These are phyloP conservation scores for Chlamydotis undulata DNA, from an alignment of 2,113 vertebrate genomes.

Conservation along the genomic window DNA sequence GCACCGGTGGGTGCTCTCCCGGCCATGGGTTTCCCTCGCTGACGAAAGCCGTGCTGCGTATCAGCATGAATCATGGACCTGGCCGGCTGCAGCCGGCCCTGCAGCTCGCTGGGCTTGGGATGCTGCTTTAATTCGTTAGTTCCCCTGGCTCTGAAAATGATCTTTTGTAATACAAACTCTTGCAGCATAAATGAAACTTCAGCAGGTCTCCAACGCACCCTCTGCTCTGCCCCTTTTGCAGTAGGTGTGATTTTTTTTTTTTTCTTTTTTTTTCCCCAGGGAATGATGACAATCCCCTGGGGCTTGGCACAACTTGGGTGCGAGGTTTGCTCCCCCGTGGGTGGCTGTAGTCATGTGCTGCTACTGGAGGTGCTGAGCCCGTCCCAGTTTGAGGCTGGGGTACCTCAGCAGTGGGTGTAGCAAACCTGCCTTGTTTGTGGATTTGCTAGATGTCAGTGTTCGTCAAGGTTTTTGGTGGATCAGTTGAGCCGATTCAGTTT, in stretches of 20 bases:
- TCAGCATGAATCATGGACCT: neutral
- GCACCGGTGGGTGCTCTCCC: neutral
- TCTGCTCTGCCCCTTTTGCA: neutral
- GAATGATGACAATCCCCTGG: neutral
- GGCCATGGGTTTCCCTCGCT: accelerated
- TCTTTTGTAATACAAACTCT: neutral
- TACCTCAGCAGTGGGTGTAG: neutral
- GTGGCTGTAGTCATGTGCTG: accelerated
- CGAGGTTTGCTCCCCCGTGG: neutral
- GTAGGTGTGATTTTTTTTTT: no score
- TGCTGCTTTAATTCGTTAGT: accelerated
- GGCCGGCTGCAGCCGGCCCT: neutral
- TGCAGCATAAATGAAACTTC: neutral
- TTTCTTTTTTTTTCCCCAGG: neutral
- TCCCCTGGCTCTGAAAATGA: neutral
- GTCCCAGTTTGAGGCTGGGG: neutral
- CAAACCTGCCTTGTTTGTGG: neutral
- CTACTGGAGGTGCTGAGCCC: neutral
- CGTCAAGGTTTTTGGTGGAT: neutral
- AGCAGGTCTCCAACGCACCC: neutral
- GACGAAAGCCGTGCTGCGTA: neutral
- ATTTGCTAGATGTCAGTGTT: neutral
- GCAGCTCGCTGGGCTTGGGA: neutral
- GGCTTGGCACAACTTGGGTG: neutral
- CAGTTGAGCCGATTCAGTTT: neutral